Evolutionary conservation across 2,113 vertebrate species (phyloP).

Genomic region (Rhizomys pruinosus): DNA sequence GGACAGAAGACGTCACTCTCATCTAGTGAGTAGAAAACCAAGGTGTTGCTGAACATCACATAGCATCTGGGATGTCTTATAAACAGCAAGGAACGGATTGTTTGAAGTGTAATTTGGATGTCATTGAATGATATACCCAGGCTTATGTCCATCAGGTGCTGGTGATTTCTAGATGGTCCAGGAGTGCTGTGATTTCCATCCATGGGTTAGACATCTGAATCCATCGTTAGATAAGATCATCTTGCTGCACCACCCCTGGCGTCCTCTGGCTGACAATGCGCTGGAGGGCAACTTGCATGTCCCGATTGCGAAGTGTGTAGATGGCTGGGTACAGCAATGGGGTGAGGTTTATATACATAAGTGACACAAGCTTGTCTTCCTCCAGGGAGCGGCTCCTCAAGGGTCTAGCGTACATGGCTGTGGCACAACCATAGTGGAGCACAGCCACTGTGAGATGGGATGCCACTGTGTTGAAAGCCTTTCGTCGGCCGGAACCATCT

Average conservation of each 20-base stretch:
- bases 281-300: conserved; percentile 63
- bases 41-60: background rate
- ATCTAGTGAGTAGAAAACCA: background rate
- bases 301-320: conserved; percentile 71
- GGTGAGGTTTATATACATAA: conserved; percentile 72
- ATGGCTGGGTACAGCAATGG: conserved; percentile 71
- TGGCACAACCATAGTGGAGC: conserved; percentile 74
- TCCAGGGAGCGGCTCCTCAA: conserved; percentile 66
- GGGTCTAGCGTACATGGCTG: conserved; percentile 71
- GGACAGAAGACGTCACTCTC: too few species aligned
- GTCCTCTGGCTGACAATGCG: background rate
- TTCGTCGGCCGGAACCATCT: background rate
- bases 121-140: accelerated
- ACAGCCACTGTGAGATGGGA: conserved; percentile 70
- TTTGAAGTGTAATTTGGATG: background rate
- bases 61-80: accelerated
- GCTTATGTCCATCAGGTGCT: background rate
- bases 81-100: background rate
- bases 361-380: conserved; percentile 71
- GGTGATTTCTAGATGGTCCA: background rate
- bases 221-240: accelerated
- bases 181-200: background rate
- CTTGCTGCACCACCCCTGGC: accelerated
- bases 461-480: conserved; percentile 71
- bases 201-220: too few species aligned